Evolutionary conservation across 2,113 vertebrate species (phyloP).

Genomic region (Heliornis fulica): DNA sequence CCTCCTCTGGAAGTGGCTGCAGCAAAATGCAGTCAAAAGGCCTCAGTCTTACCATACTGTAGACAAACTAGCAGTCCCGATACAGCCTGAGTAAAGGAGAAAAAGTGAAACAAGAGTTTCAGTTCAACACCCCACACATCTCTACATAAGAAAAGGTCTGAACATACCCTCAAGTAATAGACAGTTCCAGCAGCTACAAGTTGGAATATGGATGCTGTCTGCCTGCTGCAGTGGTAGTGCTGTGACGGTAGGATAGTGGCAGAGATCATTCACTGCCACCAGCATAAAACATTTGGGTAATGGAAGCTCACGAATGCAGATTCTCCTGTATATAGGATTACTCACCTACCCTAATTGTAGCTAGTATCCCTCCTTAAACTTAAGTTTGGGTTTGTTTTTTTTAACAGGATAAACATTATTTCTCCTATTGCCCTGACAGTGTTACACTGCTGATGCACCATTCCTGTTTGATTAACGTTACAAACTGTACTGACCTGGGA

Average conservation of each 20-base stretch:
- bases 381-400: not conserved
- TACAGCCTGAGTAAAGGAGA: not conserved
- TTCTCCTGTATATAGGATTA: not conserved
- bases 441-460: not conserved
- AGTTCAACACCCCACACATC: not conserved
- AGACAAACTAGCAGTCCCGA: not conserved
- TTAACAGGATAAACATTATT: not conserved
- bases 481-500: not conserved
- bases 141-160: not conserved
- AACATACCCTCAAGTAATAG: not conserved
- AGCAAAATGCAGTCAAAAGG: not conserved
- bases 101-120: not conserved
- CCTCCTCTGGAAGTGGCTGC: not conserved
- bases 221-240: not conserved
- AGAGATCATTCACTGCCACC: not conserved
- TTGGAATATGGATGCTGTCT: not conserved
- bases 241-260: not conserved
- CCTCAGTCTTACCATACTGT: not conserved
- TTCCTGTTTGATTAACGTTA: not conserved
- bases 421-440: not conserved
- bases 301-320: not conserved
- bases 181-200: not conserved
- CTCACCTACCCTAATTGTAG: not conserved
- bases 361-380: not conserved
- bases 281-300: not conserved